Evolutionary conservation across 2,888 invertebrate species (phyloP).

Genomic region (Andrena haemorrhoa): DNA sequence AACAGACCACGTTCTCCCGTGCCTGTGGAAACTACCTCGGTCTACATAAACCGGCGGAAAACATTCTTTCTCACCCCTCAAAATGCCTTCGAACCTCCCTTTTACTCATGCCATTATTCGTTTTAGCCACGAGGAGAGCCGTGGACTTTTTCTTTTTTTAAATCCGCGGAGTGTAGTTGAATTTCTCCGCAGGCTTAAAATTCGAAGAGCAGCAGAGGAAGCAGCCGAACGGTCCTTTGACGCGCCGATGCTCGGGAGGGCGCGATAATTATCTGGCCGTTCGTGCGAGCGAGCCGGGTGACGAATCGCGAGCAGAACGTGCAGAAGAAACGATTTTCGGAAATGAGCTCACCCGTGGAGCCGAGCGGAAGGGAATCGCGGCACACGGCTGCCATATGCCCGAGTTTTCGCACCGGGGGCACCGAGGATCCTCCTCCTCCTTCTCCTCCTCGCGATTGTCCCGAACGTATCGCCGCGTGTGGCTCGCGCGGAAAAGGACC

Average conservation of each 20-base stretch:
- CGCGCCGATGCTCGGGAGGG: background rate
- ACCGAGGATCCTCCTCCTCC: slow-evolving; percentile 2
- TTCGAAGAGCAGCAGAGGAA: background rate
- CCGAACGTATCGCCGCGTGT: slow-evolving; percentile 69
- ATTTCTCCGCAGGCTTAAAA: slow-evolving; percentile 35
- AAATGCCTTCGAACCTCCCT: background rate
- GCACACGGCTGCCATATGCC: slow-evolving; percentile 75
- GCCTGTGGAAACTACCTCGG: background rate
- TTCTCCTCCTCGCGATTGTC: slow-evolving; percentile 58
- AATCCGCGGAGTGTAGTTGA: slow-evolving; percentile 36
- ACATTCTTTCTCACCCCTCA: background rate
- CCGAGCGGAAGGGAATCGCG: slow-evolving; percentile 61
- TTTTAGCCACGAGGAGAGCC: background rate
- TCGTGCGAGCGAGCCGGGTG: slow-evolving; percentile 45
- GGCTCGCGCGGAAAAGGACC: background rate
- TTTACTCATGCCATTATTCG: slow-evolving; percentile 3
- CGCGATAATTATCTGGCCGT: slow-evolving; percentile 68
- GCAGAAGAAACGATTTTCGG: slow-evolving; percentile 68
- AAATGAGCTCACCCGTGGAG: slow-evolving; percentile 60
- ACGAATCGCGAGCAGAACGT: slow-evolving; percentile 37
- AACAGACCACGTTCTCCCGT: too few relatives aligned
- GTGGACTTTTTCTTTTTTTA: background rate
- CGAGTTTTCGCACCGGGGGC: slow-evolving; percentile 67
- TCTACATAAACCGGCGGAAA: background rate
- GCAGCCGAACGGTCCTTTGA: slow-evolving; percentile 13